Percentiles rank a stretch among this genome's conserved stretches.
These are phyloP conservation scores for Crocallis elinguaria DNA, from an alignment of 2,888 invertebrate genomes.

Conservation along the genomic window DNA sequence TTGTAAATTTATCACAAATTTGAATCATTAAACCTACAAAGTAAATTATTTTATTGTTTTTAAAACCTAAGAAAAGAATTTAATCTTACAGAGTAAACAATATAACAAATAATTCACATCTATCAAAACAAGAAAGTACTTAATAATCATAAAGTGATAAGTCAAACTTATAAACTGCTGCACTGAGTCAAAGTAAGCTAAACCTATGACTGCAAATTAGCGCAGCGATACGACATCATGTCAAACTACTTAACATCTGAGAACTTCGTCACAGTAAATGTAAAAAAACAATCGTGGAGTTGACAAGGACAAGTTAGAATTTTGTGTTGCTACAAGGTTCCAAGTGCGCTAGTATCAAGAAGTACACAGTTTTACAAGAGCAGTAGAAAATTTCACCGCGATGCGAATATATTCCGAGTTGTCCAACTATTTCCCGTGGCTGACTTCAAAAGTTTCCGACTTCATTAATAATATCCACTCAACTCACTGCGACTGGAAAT, in stretches of 20 bases:
- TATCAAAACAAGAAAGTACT: too few species aligned
- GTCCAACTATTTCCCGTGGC: conserved; percentile 46
- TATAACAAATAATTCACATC: too few species aligned
- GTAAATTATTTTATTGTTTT: too few species aligned
- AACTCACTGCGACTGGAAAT: conserved; percentile 29
- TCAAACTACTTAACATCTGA: neutral
- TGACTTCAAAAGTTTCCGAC: conserved; percentile 45
- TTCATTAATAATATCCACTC: conserved; percentile 47
- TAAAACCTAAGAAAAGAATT: too few species aligned
- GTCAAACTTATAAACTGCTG: neutral
- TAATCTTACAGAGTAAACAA: too few species aligned
- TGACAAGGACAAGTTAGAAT: neutral
- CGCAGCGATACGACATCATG: neutral
- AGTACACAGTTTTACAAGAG: conserved; percentile 28
- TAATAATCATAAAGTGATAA: too few species aligned
- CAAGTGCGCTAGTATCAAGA: neutral
- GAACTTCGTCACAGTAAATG: neutral
- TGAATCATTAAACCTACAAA: too few species aligned
- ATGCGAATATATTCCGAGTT: conserved; percentile 45
- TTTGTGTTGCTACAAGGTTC: conserved; percentile 1
- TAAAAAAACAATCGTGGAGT: neutral
- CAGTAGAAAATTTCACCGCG: conserved; percentile 40
- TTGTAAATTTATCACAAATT: too few species aligned
- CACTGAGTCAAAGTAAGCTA: too few species aligned
- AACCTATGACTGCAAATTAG: too few species aligned